These are phyloP conservation scores for Zhengitettix transpicula DNA, from an alignment of 2,888 invertebrate genomes.

Conservation along the genomic window DNA sequence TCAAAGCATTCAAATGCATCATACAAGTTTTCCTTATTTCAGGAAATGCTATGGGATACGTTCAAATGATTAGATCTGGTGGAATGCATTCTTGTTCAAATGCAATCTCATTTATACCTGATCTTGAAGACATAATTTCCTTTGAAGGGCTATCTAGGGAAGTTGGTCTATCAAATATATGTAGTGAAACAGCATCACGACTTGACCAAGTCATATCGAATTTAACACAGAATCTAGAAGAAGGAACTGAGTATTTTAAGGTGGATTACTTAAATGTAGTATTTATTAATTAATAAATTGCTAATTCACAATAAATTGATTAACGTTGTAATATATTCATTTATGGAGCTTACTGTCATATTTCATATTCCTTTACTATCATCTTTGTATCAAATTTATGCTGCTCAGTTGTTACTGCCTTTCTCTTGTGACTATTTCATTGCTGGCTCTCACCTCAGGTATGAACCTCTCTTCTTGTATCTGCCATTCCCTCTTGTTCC, in stretches of 20 bases:
- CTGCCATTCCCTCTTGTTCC: no score
- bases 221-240: constrained; percentile 67
- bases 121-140: constrained; percentile 45
- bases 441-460: no score
- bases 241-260: constrained; percentile 76
- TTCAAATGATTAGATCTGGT: constrained; percentile 84
- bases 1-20: no score
- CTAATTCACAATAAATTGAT: no score
- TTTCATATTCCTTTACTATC: no score
- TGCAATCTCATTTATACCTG: constrained; percentile 77
- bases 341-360: no score
- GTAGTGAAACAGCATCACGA: constrained; percentile 48
- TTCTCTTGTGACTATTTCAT: no score
- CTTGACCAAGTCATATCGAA: constrained; percentile 63
- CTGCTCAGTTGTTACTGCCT: no score
- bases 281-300: no score
- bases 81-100: constrained; percentile 84
- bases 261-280: constrained; percentile 17
- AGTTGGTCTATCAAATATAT: constrained; percentile 38
- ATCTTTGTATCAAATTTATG: no score
- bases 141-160: constrained; percentile 47
- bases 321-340: no score
- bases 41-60: constrained; percentile 88
- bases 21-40: constrained; percentile 10
- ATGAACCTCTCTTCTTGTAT: no score